Evolutionary conservation across 2,888 invertebrate genomes (phyloP).

Genomic region (Agonopterix heracliana): DNA sequence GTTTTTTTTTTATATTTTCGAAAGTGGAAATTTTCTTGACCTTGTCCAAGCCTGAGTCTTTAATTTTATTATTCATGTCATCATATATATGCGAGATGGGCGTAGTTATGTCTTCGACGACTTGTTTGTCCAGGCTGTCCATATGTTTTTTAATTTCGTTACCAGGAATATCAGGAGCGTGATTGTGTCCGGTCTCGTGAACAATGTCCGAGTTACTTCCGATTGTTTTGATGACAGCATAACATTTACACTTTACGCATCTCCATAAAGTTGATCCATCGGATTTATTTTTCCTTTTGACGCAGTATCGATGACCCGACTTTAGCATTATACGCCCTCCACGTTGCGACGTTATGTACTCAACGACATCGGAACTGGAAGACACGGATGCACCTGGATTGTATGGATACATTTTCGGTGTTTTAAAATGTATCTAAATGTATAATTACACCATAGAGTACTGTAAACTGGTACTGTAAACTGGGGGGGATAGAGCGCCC

Average conservation of each 20-base stretch:
- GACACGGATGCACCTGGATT: not conserved
- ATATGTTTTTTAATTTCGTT: not conserved
- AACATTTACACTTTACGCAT: not conserved
- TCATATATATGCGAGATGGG: not conserved
- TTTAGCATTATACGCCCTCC: not conserved
- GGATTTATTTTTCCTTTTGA: not conserved
- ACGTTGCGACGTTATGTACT: not conserved
- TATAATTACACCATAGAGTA: no score
- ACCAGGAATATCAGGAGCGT: not conserved
- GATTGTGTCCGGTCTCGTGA: not conserved
- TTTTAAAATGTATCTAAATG: slow-evolving; percentile 11
- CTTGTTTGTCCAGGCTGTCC: not conserved
- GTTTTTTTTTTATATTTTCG: not conserved
- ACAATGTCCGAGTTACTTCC: not conserved
- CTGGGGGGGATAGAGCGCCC: no score
- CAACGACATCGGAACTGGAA: not conserved
- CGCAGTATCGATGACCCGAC: not conserved
- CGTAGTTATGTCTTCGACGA: not conserved
- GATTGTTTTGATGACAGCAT: not conserved
- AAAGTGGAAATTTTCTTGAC: no score
- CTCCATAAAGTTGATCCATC: not conserved
- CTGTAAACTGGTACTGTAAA: no score
- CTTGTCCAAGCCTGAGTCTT: not conserved
- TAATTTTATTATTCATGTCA: not conserved
- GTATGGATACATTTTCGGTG: not conserved